phyloP scores from a whole-genome alignment of 2,797 vertebrate genomes.

The Syndactyla subalaris region DNA sequence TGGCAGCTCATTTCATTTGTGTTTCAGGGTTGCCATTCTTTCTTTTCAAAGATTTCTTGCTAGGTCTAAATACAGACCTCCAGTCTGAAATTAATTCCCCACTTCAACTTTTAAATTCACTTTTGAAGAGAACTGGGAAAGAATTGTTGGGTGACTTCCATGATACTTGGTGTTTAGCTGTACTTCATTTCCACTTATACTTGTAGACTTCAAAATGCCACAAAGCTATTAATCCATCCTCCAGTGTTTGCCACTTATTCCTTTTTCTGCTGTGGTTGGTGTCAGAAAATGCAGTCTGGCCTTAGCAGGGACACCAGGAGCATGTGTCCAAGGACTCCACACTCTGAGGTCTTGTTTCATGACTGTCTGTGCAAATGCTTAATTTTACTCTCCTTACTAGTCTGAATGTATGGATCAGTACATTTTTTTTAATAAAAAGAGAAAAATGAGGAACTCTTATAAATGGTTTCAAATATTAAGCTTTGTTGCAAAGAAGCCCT shows the following conservation, averaged over 20 bases:
- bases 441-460: background rate
- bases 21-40: conserved; percentile 46
- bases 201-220: conserved; percentile 33
- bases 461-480: background rate
- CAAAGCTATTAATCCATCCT: background rate
- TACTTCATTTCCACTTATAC: conserved; percentile 4
- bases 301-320: background rate
- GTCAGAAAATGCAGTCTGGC: background rate
- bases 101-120: conserved; percentile 33
- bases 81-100: conserved; percentile 57
- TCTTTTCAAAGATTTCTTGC: conserved; percentile 58
- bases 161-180: background rate
- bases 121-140: conserved; percentile 31
- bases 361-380: background rate
- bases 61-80: conserved; percentile 64
- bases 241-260: background rate
- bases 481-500: background rate
- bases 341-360: background rate
- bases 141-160: conserved; percentile 26
- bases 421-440: background rate
- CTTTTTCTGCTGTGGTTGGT: background rate
- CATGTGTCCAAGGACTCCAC: background rate
- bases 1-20: conserved; percentile 45
- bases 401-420: background rate
- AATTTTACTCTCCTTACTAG: background rate